phyloP scores from a whole-genome alignment of 2,888 invertebrate genomes.

The Trachelus stipa region DNA sequence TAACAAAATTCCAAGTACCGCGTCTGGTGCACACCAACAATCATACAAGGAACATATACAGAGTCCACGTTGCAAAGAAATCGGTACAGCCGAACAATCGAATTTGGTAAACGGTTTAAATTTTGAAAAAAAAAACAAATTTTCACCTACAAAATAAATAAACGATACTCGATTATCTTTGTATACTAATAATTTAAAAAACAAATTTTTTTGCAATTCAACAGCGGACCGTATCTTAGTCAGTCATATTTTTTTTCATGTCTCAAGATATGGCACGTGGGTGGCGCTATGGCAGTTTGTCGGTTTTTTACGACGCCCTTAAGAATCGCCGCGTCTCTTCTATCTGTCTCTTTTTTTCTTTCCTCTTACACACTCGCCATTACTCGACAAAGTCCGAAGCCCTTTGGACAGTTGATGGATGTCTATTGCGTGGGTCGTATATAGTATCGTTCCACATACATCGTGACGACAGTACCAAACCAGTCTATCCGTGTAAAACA shows the following conservation, averaged over 20 bases:
- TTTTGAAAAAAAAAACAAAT: neutral
- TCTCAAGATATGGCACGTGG: conserved; percentile 57
- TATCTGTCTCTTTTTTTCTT: conserved; percentile 22
- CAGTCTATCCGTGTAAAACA: neutral
- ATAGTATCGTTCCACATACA: conserved; percentile 33
- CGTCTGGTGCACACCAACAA: neutral
- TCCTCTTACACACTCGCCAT: conserved; percentile 56
- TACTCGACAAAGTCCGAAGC: conserved; percentile 61
- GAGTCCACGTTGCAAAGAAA: neutral
- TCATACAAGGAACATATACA: neutral
- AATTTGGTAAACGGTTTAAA: neutral
- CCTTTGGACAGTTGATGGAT: conserved; percentile 59
- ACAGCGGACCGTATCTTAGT: conserved; percentile 52
- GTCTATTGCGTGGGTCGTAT: conserved; percentile 56
- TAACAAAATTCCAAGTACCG: neutral
- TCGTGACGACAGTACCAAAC: neutral
- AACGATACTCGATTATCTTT: neutral
- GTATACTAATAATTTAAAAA: conserved; percentile 20
- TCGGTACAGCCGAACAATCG: neutral
- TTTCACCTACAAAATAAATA: neutral
- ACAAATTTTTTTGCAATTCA: conserved; percentile 42
- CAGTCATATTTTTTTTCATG: conserved; percentile 50
- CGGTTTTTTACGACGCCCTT: conserved; percentile 58
- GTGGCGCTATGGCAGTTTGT: conserved; percentile 61
- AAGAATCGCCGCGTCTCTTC: conserved; percentile 48